Conservation (phyloP, 2,113 vertebrate genomes). For the Propithecus coquereli region DNA sequence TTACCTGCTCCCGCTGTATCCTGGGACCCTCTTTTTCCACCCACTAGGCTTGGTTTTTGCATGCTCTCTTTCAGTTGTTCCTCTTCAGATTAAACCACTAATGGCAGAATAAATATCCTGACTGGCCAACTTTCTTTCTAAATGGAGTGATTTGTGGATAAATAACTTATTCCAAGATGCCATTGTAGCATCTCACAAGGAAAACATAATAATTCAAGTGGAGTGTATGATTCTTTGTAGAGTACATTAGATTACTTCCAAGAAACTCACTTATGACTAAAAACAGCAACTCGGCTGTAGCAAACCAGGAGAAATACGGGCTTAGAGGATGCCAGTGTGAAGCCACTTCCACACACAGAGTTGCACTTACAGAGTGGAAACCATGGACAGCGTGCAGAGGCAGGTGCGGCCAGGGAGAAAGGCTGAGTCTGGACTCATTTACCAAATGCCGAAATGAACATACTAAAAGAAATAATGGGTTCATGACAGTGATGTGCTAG, state of each 20-base stretch:
- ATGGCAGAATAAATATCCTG: background rate
- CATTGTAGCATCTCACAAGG: constrained; percentile 6
- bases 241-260: constrained; percentile 20
- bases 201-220: constrained; percentile 10
- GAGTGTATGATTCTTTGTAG: constrained; percentile 17
- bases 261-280: constrained; percentile 20
- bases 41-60: constrained; percentile 11
- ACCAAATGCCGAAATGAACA: background rate
- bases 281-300: background rate
- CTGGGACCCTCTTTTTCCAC: background rate
- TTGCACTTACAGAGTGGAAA: background rate
- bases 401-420: background rate
- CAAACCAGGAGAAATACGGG: background rate
- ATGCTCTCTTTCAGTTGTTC: background rate
- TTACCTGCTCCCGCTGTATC: background rate
- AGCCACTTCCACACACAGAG: background rate
- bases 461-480: background rate
- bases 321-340: background rate
- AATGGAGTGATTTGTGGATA: constrained; percentile 5
- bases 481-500: background rate
- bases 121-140: background rate
- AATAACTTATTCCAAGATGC: background rate
- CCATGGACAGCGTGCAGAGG: background rate
- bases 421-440: background rate
- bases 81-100: background rate